Base-by-base conservation (phyloP, 2,888 invertebrate genomes). In the Archips crataeganus region DNA sequence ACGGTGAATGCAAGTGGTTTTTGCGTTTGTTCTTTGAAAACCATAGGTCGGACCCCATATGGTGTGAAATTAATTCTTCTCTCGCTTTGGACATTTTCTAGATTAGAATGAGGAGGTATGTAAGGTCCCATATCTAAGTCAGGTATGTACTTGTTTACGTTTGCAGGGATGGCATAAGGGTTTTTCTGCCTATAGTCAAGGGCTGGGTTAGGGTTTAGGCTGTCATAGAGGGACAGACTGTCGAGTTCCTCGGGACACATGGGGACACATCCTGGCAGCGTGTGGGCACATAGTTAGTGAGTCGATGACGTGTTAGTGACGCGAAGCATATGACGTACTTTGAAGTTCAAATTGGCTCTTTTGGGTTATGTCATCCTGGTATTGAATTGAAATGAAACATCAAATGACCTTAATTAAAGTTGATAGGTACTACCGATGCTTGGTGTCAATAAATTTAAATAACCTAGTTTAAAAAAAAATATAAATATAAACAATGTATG, bases 131-230 rank as follows among this genome's bases (percentile, higher is more conserved):
- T 79, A 39, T 87, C 88, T 65, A 90, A 91, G n/a, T 92, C 92
- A 0, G 94, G 93, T 73, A 93, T 81, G 3, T 84, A 83, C 73
- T 87, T 92, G 76, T 94, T 94, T 15, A 94, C 78, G 76, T 95
- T 95, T 5, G 94, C 95, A 54, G 95, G 95, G 77, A 95, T 95
- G 77, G 93, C 95, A 79, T 95, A 95, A 78, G 94, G 94, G 84
- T 94, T 95, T 83, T 94, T 94, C 77, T 89, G 89, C 0, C 92
- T 82, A 71, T 88, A 93, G 76, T 94, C 94, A 51, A 87, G 76
- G 65, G 87, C 93, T 73, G 88, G 93, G 79, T 92, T 92, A 8
- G 91, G 91, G 76, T 90, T 91, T 36, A 94, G 79, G 78, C 93
- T 68, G 47, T 73, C 72, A 45, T 68, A 73, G 47, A 68, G 63